Evolutionary conservation across 2,888 invertebrate species (phyloP), one percentile per base, ranked within the genome.

Genomic region (Cataglyphis livida): DNA sequence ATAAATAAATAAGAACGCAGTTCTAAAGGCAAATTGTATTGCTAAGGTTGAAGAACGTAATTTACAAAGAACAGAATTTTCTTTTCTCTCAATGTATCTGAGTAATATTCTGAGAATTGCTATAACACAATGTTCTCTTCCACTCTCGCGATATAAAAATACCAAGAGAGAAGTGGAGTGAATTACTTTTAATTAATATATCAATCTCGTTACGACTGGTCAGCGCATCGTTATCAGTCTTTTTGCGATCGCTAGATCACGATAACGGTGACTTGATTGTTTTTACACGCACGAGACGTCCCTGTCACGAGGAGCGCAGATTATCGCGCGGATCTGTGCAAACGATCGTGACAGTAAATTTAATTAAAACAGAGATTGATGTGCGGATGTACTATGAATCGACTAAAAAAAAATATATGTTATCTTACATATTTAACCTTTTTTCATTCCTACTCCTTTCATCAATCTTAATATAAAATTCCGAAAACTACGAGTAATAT

Each of bases 121-220:
- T 25, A n/a, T 25, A n/a, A 59, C 61, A 28, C 65, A 51, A 7
- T 51, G n/a, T 7, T n/a, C 1, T n/a, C 41, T 84, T 51, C 54
- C 18, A 84, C 68, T 59, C 21, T 44, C 64, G 73, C 28, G 70
- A 73, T 65, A 62, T 51, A 68, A 66, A 65, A 66, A 54, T n/a
- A 54, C 38, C n/a, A 25, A 38, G 41, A 76, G 61, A 68, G 41
- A 79, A 64, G 25, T 10, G 35, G 10, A 62, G 66, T 57, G 57
- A 81, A 87, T 89, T 84, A 85, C 83, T 90, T 89, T 90, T 88
- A 85, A 88, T 90, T 89, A 88, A 87, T 51, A 51, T 84, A 86
- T 84, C 85, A 88, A 91, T 91, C 90, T 90, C 61, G 65, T 65
- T 73, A 85, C 74, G 71, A 66, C 54, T 79, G 83, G 84, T 71